Percentiles rank a stretch among this genome's conserved stretches.
phyloP scores from a whole-genome alignment of 2,113 vertebrate genomes.

The Hippocampus barbouri region DNA sequence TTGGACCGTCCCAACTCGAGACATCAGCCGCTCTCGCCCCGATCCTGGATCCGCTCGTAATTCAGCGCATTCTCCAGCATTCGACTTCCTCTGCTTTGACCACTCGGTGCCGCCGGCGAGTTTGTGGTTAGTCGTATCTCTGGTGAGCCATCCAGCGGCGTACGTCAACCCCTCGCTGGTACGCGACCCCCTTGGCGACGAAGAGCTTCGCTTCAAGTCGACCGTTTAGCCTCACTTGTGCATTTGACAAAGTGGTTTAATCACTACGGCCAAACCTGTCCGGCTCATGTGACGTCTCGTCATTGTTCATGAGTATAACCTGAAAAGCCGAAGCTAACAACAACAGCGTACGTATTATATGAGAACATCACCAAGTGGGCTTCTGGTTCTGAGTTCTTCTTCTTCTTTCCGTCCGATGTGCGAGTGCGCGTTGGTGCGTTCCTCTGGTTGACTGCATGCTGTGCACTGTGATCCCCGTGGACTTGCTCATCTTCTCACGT shows the following conservation, averaged over 20 bases:
- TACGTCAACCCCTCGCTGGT: too few species aligned
- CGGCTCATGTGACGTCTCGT: too few species aligned
- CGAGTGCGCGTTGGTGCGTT: constrained; percentile 33
- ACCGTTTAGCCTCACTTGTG: too few species aligned
- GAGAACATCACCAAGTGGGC: constrained; percentile 70
- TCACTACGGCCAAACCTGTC: background rate
- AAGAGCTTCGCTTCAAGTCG: too few species aligned
- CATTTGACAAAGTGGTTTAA: background rate
- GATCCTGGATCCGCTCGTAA: background rate
- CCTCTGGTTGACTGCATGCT: constrained; percentile 64
- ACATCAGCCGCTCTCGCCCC: background rate
- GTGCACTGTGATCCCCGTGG: constrained; percentile 38
- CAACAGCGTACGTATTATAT: background rate
- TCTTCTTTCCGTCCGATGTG: constrained; percentile 1
- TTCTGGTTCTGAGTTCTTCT: constrained; percentile 48
- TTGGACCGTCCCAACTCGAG: background rate
- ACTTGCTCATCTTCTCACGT: constrained; percentile 43
- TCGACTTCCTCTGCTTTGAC: constrained; percentile 16
- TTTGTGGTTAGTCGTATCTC: background rate
- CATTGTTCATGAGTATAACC: background rate
- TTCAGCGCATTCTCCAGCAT: background rate
- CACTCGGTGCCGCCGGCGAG: constrained; percentile 33
- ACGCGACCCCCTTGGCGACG: too few species aligned
- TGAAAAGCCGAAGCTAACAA: background rate
- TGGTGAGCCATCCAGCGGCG: background rate